A percentile compares a stretch with the other conserved stretches of the same genome.
phyloP scores from a whole-genome alignment of 1,140 invertebrate species.

The Drosophila azteca region DNA sequence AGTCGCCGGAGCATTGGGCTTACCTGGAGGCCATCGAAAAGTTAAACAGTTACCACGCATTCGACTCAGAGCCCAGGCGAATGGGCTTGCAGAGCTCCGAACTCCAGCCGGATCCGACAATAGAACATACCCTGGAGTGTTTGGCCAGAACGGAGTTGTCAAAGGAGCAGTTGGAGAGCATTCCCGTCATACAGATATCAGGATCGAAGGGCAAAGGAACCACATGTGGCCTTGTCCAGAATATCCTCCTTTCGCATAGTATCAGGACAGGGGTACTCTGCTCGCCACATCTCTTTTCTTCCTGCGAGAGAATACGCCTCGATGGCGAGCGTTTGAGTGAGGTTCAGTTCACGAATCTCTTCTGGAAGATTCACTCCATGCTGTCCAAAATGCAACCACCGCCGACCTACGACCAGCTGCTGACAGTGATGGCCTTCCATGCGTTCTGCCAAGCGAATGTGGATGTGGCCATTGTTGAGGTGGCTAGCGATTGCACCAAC shows the following conservation, averaged over 20 bases:
- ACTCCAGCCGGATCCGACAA: no score
- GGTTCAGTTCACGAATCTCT: slow-evolving; percentile 90
- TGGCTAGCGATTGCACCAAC: slow-evolving; percentile 97
- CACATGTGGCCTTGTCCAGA: slow-evolving; percentile 87
- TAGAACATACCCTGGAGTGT: no score
- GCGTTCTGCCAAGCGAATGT: slow-evolving; percentile 93
- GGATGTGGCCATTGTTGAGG: slow-evolving; percentile 98
- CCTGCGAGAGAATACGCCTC: slow-evolving; percentile 96
- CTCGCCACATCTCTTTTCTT: slow-evolving; percentile 96
- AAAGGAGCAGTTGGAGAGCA: no score
- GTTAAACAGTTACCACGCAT: no score
- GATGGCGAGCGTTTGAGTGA: slow-evolving; percentile 91
- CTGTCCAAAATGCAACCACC: slow-evolving; percentile 86
- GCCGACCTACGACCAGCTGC: slow-evolving; percentile 96
- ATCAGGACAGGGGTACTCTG: slow-evolving; percentile 97
- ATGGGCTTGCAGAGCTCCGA: no score
- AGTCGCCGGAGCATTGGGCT: no score
- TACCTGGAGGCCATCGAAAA: no score
- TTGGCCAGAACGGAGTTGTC: no score
- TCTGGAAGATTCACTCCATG: slow-evolving; percentile 91
- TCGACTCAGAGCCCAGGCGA: no score
- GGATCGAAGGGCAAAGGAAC: no score
- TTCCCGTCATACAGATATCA: no score
- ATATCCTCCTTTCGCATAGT: slow-evolving; percentile 93
- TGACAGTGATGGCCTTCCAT: slow-evolving; percentile 96